Base-by-base conservation (phyloP, 2,888 invertebrate genomes). In the Dilophus febrilis region DNA sequence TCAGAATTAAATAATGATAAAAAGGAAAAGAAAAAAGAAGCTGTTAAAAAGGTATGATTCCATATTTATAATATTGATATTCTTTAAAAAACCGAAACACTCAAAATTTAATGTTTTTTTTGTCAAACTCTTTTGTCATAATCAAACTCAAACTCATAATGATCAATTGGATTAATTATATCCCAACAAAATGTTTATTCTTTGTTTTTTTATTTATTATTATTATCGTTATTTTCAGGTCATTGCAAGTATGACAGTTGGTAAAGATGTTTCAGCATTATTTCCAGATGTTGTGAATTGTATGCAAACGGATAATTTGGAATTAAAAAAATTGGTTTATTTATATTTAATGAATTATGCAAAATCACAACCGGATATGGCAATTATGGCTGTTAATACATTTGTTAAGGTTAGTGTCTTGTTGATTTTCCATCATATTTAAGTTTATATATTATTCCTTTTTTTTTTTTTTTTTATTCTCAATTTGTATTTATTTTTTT, bases 201-300 rank as follows among this genome's bases (percentile, higher is more conserved):
- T n/a, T n/a, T n/a, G n/a, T n/a, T n/a, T n/a, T n/a, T n/a, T n/a
- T n/a, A n/a, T n/a, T n/a, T n/a, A n/a, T n/a, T n/a, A n/a, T n/a
- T n/a, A n/a, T n/a, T n/a, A n/a, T n/a, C n/a, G n/a, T n/a, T n/a
- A n/a, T n/a, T n/a, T 58, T 40, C 50, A 94, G 82, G 97, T 98
- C 16, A 98, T 98, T 57, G 98, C 98, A 18, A 94, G 94, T 45
- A 98, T 99, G 98, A 98, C 98, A 6, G 98, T 99, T 17, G 98
- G 98, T 39, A 98, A 98, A 70, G 98, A 98, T 74, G 98, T 99
- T 1, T 87, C 87, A 0, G 94, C 97, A 2, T 66, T 98, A 13
- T 99, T 99, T 59, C 97, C 98, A 0, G 98, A 99, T 60, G 98
- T 99, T 2, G 95, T 99, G 22, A 98, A 98, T 65, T 98, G 98